Conservation (phyloP, 2,113 vertebrate genomes). For the Mola mola region DNA sequence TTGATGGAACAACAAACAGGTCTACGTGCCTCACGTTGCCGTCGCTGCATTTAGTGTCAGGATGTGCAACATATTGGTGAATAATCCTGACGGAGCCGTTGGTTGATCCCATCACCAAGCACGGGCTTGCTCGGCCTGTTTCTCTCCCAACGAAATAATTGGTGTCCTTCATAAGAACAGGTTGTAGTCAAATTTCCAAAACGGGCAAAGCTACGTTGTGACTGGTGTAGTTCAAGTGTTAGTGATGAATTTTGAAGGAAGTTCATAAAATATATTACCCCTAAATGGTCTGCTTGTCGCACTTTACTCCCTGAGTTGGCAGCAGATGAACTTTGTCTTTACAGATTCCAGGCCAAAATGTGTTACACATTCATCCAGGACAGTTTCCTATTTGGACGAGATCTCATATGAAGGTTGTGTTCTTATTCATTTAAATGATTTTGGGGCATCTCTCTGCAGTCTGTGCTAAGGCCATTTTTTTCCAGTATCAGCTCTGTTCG, state of each 20-base stretch:
- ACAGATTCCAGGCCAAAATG: not conserved
- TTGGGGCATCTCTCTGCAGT: too few relatives aligned
- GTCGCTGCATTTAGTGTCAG: not conserved
- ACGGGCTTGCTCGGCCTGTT: not conserved
- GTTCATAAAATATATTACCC: slow-evolving; percentile 5
- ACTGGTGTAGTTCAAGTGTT: not conserved
- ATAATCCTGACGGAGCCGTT: not conserved
- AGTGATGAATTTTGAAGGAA: slow-evolving; percentile 18
- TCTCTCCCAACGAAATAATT: not conserved
- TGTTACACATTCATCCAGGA: slow-evolving; percentile 42
- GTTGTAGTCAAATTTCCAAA: too few relatives aligned
- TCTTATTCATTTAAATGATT: not conserved
- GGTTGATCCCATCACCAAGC: not conserved
- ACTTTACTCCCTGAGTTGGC: slow-evolving; percentile 44
- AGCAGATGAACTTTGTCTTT: slow-evolving; percentile 48
- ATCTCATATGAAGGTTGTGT: too few relatives aligned
- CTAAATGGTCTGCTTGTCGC: slow-evolving; percentile 19
- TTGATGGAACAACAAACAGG: slow-evolving; percentile 21
- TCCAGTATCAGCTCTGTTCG: not conserved
- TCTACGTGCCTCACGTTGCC: too few relatives aligned
- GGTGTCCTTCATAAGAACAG: not conserved
- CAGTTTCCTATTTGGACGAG: not conserved
- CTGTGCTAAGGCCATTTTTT: not conserved
- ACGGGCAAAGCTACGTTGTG: not conserved
- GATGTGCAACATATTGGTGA: not conserved